phyloP scores from a whole-genome alignment of 2,888 invertebrate species.

The Linnaemya vulpina region DNA sequence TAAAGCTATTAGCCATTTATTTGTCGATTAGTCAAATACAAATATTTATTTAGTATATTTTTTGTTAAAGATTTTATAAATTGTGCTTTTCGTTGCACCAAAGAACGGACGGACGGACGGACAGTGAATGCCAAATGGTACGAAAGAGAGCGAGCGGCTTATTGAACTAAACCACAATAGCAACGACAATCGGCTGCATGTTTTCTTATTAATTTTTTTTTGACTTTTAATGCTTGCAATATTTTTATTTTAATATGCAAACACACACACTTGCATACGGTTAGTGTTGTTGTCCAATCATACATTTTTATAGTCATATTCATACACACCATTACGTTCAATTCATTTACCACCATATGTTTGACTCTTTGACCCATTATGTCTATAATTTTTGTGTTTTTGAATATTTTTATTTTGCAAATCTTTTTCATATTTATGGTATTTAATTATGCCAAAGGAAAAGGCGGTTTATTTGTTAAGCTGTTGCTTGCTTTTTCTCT shows the following conservation, averaged over 20 bases:
- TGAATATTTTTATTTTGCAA: constrained; percentile 28
- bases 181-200: constrained; percentile 30
- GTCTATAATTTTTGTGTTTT: constrained; percentile 47
- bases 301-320: constrained; percentile 37
- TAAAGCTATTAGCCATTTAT: constrained; percentile 67
- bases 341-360: constrained; percentile 69
- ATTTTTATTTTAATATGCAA: constrained; percentile 39
- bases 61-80: neutral
- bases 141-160: constrained; percentile 15
- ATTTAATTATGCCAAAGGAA: constrained; percentile 69
- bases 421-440: constrained; percentile 66
- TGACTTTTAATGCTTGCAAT: constrained; percentile 49
- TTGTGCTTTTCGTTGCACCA: constrained; percentile 1
- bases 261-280: neutral
- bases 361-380: constrained; percentile 71
- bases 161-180: constrained; percentile 21
- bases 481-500: constrained; percentile 31
- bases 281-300: constrained; percentile 36
- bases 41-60: constrained; percentile 55
- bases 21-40: constrained; percentile 55
- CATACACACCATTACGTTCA: constrained; percentile 48
- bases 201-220: constrained; percentile 36
- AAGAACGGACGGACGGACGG: neutral
- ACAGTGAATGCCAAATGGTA: neutral
- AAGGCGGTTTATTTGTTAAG: constrained; percentile 56